Evolutionary conservation across 1,140 invertebrate species (phyloP), one percentile per base, ranked within the genome.

Genomic region (Hyles euphorbiae): DNA sequence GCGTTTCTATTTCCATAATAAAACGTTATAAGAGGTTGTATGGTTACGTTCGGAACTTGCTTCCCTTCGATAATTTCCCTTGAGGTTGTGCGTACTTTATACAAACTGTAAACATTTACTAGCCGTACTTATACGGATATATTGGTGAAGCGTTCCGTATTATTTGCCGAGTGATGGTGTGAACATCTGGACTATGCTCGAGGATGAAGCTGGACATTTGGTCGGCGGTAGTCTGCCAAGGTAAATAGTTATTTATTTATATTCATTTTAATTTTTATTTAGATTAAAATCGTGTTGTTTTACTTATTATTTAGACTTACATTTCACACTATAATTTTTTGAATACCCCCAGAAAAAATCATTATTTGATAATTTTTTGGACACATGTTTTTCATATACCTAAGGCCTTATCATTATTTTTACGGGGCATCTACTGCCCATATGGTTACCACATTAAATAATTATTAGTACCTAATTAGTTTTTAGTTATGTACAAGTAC

Each of bases 1-100:
- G 66, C 54, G 65, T 71, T 71, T 73, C 46, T 71, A 68, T 68
- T 64, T 63, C 58, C 58, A 58, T 70, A 56, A 67, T 51, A 67
- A 63, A 65, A 12, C 57, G 58, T 68, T 58, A 58, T n/a, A 67
- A 69, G 3, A 68, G 75, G 72, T 82, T 84, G 78, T 81, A 70
- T 65, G 60, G 61, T 56, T 61, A 55, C 60, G 36, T 66, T 69
- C 58, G 67, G 57, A 70, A 76, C 68, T 72, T 57, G 70, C 55
- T 72, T 77, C 68, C 60, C 60, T 60, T 70, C 56, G 63, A 63
- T 76, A 74, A 79, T 83, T 83, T 82, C 73, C 72, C 75, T 61
- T 34, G 75, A 76, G 81, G 81, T 87, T 83, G 82, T 83, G 81
- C 81, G 65, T 71, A 67, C 70, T 77, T 74, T 73, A 74, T 10